Percentiles rank a stretch among this genome's conserved stretches.
These are phyloP conservation scores for Tragopan temminckii DNA, from an alignment of 2,797 vertebrate genomes.

Conservation along the genomic window DNA sequence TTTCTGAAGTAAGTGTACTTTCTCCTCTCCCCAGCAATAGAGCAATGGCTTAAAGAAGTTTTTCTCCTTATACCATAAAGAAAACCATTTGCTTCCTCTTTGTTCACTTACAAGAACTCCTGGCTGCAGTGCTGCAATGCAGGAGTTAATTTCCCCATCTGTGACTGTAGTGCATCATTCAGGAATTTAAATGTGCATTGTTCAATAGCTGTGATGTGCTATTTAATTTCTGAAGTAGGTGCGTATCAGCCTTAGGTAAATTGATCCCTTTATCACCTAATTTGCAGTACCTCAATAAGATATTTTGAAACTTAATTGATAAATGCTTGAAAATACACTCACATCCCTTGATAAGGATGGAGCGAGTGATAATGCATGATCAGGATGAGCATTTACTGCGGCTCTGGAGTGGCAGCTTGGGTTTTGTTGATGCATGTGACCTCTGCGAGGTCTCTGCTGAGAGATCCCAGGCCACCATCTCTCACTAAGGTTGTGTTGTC, in stretches of 20 bases:
- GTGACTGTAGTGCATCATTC: neutral
- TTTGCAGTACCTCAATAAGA: slow-evolving; percentile 47
- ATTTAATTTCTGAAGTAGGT: slow-evolving; percentile 36
- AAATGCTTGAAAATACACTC: slow-evolving; percentile 36
- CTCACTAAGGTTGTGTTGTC: accelerated
- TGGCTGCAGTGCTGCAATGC: neutral
- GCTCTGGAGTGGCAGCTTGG: neutral
- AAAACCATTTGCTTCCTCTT: neutral
- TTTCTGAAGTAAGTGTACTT: neutral
- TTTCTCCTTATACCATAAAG: neutral
- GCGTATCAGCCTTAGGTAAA: slow-evolving; percentile 42
- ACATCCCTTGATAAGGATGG: neutral
- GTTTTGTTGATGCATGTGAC: neutral
- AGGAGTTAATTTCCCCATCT: slow-evolving; percentile 29
- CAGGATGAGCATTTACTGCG: neutral
- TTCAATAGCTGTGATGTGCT: slow-evolving; percentile 22
- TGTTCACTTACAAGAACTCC: neutral
- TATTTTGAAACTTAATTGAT: slow-evolving; percentile 55
- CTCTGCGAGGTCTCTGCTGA: neutral
- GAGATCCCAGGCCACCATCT: neutral
- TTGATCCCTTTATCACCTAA: slow-evolving; percentile 52
- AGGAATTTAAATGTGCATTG: neutral
- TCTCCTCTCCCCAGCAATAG: accelerated
- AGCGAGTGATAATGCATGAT: neutral
- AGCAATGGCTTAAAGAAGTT: neutral